phyloP scores from a whole-genome alignment of 2,797 vertebrate genomes.

The Neopelma chrysocephalum region DNA sequence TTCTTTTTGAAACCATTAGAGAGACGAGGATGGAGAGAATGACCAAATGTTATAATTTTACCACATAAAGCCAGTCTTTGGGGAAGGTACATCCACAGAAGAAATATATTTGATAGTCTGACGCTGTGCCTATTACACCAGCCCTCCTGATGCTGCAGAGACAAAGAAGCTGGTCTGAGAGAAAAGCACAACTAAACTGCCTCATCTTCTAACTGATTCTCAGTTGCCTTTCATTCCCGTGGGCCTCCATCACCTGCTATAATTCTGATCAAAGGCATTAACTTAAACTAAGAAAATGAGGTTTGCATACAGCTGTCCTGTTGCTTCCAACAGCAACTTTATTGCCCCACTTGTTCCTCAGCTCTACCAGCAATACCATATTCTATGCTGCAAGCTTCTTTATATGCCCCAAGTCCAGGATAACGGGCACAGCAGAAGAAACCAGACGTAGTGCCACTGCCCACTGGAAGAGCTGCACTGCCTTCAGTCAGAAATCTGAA shows the following conservation, averaged over 20 bases:
- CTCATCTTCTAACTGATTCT: not conserved
- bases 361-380: not conserved
- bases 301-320: not conserved
- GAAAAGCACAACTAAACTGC: not conserved
- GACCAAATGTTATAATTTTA: not conserved
- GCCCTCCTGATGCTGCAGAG: not conserved
- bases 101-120: not conserved
- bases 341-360: not conserved
- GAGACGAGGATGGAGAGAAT: not conserved
- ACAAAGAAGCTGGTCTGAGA: not conserved
- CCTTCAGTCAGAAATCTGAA: not conserved
- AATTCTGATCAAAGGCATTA: not conserved
- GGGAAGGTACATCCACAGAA: not conserved
- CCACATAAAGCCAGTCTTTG: not conserved
- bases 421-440: not conserved
- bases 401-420: not conserved
- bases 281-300: not conserved
- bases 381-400: not conserved
- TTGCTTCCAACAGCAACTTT: not conserved
- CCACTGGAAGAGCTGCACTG: not conserved
- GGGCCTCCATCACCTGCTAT: not conserved
- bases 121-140: not conserved
- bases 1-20: not conserved
- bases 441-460: fast-evolving
- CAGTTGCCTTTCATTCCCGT: not conserved